These are phyloP conservation scores for Telenomus remus DNA, from an alignment of 1,140 invertebrate species.

Conservation along the genomic window DNA sequence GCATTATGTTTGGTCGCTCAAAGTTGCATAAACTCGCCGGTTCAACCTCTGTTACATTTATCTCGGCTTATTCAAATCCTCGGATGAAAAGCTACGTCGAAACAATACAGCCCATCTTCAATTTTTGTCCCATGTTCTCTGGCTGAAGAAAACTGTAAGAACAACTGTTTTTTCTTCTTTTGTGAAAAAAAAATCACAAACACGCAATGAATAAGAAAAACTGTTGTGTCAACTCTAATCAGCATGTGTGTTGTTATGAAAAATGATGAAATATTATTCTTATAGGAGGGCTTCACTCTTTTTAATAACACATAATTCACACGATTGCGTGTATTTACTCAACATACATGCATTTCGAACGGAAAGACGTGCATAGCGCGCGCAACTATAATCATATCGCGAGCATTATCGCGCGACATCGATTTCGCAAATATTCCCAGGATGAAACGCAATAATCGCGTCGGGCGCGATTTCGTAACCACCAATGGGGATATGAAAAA, in stretches of 20 bases:
- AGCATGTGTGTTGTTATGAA: constrained; percentile 35
- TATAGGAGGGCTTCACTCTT: constrained; percentile 22
- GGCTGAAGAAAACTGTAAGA: too few relatives aligned
- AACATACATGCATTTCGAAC: constrained; percentile 53
- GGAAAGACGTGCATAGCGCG: constrained; percentile 56
- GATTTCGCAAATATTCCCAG: constrained; percentile 71
- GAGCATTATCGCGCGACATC: constrained; percentile 69
- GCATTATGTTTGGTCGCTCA: constrained; percentile 37
- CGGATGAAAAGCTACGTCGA: too few relatives aligned
- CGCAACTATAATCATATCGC: constrained; percentile 65
- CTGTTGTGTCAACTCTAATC: constrained; percentile 38
- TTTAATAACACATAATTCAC: constrained; percentile 60
- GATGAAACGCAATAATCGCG: constrained; percentile 57
- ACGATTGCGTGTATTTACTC: constrained; percentile 58
- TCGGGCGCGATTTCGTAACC: constrained; percentile 16
- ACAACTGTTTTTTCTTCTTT: too few relatives aligned
- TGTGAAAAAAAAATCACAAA: constrained; percentile 1
- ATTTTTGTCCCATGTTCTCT: too few relatives aligned
- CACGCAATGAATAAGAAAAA: constrained; percentile 43
- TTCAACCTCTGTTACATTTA: background rate
- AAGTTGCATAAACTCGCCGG: constrained; percentile 27
- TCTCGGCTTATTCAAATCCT: background rate
- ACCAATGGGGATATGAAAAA: constrained; percentile 13
- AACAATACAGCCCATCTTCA: too few relatives aligned
- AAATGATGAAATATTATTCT: constrained; percentile 52